Evolutionary conservation across 2,888 invertebrate genomes (phyloP).

Genomic region (Chromoteleia sp.): DNA sequence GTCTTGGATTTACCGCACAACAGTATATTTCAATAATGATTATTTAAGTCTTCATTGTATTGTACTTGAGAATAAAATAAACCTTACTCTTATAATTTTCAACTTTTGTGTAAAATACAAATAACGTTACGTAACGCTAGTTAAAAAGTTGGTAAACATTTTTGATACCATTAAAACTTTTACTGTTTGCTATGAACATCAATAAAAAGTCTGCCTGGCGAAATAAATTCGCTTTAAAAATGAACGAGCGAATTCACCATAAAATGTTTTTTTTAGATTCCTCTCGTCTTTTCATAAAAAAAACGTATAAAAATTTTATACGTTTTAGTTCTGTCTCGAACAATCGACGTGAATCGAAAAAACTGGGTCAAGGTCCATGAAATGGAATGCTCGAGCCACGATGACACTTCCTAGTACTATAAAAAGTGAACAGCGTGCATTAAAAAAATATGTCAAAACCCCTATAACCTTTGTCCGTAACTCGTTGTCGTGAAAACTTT

Average conservation of each 20-base stretch:
- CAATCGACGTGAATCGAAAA: conserved; percentile 5
- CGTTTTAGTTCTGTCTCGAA: conserved; percentile 7
- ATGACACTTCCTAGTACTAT: conserved; percentile 36
- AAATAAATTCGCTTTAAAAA: conserved; percentile 19
- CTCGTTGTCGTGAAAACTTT: conserved; percentile 31
- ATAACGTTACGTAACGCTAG: too few species aligned
- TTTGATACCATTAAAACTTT: conserved; percentile 1
- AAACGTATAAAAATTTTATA: conserved; percentile 42
- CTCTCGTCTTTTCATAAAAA: conserved; percentile 24
- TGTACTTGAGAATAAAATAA: too few species aligned
- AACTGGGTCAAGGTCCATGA: conserved; percentile 59
- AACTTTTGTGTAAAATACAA: too few species aligned
- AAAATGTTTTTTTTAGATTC: conserved; percentile 6
- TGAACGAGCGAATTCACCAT: conserved; percentile 1
- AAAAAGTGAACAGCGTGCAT: conserved; percentile 26
- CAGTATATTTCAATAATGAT: conserved; percentile 3
- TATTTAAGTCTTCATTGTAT: not conserved
- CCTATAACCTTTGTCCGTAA: conserved; percentile 10
- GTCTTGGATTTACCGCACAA: conserved; percentile 10
- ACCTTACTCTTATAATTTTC: too few species aligned
- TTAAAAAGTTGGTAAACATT: too few species aligned
- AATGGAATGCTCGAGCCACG: conserved; percentile 36
- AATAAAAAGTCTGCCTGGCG: conserved; percentile 4
- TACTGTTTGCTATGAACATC: conserved; percentile 1
- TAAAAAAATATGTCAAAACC: conserved; percentile 27